These are phyloP conservation scores for Neoarius graeffei DNA, from an alignment of 2,113 vertebrate species.

Conservation along the genomic window DNA sequence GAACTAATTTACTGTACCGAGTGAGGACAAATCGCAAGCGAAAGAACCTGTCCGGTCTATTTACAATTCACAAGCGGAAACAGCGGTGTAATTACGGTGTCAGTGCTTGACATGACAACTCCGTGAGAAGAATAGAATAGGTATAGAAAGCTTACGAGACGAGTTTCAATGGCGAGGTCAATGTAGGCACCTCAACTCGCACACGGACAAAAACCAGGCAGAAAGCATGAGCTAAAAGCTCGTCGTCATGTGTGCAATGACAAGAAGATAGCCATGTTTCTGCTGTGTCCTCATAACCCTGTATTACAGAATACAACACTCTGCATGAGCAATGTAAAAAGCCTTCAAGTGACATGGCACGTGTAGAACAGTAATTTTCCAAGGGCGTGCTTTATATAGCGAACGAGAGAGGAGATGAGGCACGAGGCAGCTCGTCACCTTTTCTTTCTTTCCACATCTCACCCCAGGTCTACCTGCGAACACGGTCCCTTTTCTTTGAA, in stretches of 20 bases:
- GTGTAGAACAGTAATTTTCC: background rate
- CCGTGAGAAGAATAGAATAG: conserved; percentile 28
- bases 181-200: conserved; percentile 17
- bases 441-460: background rate
- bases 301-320: background rate
- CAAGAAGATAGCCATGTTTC: conserved; percentile 15
- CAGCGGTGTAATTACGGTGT: conserved; percentile 39
- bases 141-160: conserved; percentile 26
- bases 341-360: background rate
- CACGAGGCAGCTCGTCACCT: conserved; percentile 2
- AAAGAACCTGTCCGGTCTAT: background rate
- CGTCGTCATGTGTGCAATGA: conserved; percentile 2
- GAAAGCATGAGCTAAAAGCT: conserved; percentile 24
- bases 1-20: background rate
- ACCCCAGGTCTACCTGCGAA: background rate
- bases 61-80: conserved; percentile 36
- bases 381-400: background rate
- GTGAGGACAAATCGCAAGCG: background rate
- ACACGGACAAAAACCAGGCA: background rate
- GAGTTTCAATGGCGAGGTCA: conserved; percentile 30
- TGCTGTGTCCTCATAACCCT: background rate
- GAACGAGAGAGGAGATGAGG: background rate
- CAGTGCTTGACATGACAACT: conserved; percentile 39
- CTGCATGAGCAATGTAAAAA: background rate
- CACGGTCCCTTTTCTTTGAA: background rate